A percentile compares a stretch with the other conserved stretches of the same genome.
These are phyloP conservation scores for Holacanthella duospinosa DNA, from an alignment of 2,888 invertebrate species.

Conservation along the genomic window DNA sequence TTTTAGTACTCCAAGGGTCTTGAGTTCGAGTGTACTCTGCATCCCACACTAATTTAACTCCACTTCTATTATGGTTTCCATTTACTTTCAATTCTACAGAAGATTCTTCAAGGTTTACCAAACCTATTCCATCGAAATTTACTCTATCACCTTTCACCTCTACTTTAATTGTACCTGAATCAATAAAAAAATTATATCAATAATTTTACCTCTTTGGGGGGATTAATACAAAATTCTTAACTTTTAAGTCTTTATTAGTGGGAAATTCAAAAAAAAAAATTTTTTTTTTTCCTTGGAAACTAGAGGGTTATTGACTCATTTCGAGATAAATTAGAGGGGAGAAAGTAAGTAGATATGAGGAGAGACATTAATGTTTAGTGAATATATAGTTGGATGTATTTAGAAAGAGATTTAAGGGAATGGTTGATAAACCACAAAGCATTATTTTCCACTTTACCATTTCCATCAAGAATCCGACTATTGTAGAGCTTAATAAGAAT, in stretches of 20 bases:
- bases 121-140: slow-evolving; percentile 16
- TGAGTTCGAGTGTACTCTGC: slow-evolving; percentile 13
- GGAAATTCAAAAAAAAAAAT: too few relatives aligned
- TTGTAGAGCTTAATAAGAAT: slow-evolving; percentile 3
- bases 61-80: slow-evolving; percentile 21
- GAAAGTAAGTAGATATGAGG: not conserved
- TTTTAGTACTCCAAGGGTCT: slow-evolving; percentile 10
- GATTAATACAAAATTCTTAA: too few relatives aligned
- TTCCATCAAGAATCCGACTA: slow-evolving; percentile 10
- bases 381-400: too few relatives aligned
- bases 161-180: slow-evolving; percentile 15
- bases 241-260: too few relatives aligned
- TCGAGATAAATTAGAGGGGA: too few relatives aligned
- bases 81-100: slow-evolving; percentile 10
- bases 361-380: too few relatives aligned
- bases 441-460: slow-evolving; percentile 12
- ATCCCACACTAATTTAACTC: slow-evolving; percentile 13
- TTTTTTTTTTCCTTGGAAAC: too few relatives aligned
- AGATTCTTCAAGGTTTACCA: slow-evolving; percentile 4
- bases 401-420: slow-evolving; percentile 1
- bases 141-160: slow-evolving; percentile 6
- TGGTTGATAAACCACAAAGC: slow-evolving; percentile 10
- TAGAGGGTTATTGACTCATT: too few relatives aligned
- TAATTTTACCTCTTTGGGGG: too few relatives aligned
- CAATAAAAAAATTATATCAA: too few relatives aligned